Evolutionary conservation across 2,113 vertebrate genomes (phyloP).

Genomic region (Chaenocephalus aceratus): DNA sequence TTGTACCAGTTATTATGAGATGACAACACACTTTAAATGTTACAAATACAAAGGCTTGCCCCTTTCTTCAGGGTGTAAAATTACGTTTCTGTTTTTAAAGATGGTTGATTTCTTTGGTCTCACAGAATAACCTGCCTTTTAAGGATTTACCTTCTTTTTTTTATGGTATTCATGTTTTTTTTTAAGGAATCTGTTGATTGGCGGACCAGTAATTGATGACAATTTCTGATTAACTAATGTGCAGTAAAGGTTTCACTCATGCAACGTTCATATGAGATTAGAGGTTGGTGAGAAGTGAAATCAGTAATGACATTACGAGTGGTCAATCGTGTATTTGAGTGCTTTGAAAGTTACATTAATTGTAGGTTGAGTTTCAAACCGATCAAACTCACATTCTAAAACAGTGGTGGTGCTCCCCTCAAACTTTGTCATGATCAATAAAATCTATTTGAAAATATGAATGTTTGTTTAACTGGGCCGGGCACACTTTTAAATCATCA

Average conservation of each 20-base stretch:
- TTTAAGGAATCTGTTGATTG: not conserved
- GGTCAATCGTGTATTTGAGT: not conserved
- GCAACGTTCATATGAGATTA: not conserved
- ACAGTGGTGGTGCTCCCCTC: not conserved
- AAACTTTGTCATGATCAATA: constrained; percentile 10
- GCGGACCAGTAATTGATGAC: not conserved
- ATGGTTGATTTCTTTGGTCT: not conserved
- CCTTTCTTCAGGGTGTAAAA: not conserved
- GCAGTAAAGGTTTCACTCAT: not conserved
- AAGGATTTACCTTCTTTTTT: not conserved
- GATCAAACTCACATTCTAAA: not conserved
- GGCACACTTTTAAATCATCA: too few relatives aligned
- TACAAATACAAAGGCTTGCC: not conserved
- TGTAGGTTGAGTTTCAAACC: not conserved
- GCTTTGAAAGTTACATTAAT: not conserved
- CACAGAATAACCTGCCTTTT: not conserved
- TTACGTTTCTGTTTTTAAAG: not conserved
- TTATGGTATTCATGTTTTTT: not conserved
- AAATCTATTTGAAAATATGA: not conserved
- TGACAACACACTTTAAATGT: not conserved
- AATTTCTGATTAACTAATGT: too few relatives aligned
- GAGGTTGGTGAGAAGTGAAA: not conserved
- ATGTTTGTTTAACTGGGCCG: not conserved
- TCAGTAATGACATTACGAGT: not conserved
- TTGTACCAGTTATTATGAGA: not conserved